These are phyloP conservation scores for Megatriorchis doriae DNA, from an alignment of 2,113 vertebrate species.

Conservation along the genomic window DNA sequence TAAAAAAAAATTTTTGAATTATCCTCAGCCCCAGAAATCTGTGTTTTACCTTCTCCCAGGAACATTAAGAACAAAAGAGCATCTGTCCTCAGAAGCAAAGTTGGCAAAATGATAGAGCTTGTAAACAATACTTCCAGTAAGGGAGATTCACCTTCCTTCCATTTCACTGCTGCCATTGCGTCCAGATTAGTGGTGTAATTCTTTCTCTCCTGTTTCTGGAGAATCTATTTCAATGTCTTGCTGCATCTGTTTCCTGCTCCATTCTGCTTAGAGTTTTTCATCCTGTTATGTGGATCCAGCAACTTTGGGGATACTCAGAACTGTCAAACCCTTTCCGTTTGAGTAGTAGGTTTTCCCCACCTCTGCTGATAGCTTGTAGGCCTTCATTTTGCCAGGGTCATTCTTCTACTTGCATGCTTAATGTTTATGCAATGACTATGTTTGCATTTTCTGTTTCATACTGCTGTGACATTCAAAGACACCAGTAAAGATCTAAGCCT, in stretches of 20 bases:
- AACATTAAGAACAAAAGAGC: not conserved
- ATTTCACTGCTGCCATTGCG: not conserved
- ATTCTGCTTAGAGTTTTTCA: not conserved
- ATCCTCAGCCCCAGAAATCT: not conserved
- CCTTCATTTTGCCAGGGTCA: not conserved
- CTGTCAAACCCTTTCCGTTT: not conserved
- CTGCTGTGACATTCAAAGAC: not conserved
- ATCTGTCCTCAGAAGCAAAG: not conserved
- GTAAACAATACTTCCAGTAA: not conserved
- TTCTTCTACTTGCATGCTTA: not conserved
- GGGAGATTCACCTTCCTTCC: not conserved
- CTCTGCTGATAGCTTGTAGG: not conserved
- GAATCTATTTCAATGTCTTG: not conserved
- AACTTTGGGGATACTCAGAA: not conserved
- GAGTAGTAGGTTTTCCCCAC: not conserved
- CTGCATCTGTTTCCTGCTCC: not conserved
- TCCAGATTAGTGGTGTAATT: not conserved
- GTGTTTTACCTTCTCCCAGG: not conserved
- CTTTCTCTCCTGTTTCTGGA: not conserved
- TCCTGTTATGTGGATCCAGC: not conserved
- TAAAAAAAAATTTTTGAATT: not conserved
- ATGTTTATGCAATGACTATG: not conserved
- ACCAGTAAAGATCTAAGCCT: not conserved
- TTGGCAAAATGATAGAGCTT: not conserved
- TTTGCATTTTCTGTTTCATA: not conserved